Evolutionary conservation across 1,140 invertebrate genomes (phyloP).

Genomic region (Cherax quadricarinatus): DNA sequence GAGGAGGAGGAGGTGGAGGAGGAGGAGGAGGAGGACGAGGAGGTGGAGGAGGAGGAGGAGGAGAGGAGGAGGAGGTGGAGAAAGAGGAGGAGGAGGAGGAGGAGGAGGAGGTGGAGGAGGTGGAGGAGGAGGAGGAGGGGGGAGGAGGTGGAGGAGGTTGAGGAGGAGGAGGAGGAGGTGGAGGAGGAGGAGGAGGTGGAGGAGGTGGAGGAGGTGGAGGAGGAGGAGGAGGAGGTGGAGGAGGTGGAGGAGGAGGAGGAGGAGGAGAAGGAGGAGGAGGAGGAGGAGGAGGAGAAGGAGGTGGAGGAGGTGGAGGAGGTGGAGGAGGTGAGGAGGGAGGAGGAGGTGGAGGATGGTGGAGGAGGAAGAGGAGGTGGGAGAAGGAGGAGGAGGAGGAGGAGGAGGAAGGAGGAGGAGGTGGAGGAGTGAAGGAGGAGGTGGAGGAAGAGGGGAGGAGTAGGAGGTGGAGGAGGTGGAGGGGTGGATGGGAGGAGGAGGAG

Average conservation of each 20-base stretch:
- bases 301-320: too few relatives aligned
- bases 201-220: not conserved
- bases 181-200: not conserved
- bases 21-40: constrained; percentile 21
- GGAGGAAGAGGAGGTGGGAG: too few relatives aligned
- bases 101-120: not conserved
- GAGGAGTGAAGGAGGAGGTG: too few relatives aligned
- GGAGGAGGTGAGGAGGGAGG: too few relatives aligned
- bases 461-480: too few relatives aligned
- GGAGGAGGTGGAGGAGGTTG: too few relatives aligned
- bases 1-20: not conserved
- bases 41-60: too few relatives aligned
- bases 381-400: not conserved
- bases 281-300: not conserved
- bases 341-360: too few relatives aligned
- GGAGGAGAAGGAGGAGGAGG: not conserved
- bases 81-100: too few relatives aligned
- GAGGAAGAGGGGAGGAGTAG: too few relatives aligned
- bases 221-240: not conserved
- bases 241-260: not conserved
- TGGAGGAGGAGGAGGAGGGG: not conserved
- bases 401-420: not conserved
- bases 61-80: too few relatives aligned
- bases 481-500: too few relatives aligned
- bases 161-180: not conserved